Conservation (phyloP, 2,888 invertebrate species). For the Drosophila acutilabella region DNA sequence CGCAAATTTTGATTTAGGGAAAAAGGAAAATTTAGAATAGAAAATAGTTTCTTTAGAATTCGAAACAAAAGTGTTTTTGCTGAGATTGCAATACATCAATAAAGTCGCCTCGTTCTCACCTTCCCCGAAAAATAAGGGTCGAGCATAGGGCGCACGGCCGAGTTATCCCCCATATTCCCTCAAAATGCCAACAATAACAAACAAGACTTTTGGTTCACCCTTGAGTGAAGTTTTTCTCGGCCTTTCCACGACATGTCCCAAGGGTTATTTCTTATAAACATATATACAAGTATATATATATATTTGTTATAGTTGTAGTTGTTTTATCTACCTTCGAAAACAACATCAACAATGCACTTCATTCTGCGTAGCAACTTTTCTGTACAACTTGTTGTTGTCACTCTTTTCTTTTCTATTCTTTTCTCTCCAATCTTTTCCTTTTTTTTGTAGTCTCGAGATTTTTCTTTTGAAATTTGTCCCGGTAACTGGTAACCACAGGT, state of each 20-base stretch:
- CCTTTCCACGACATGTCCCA: slow-evolving; percentile 62
- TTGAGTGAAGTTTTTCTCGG: slow-evolving; percentile 52
- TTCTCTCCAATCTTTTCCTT: slow-evolving; percentile 15
- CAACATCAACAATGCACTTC: slow-evolving; percentile 28
- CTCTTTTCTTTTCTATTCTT: slow-evolving; percentile 27
- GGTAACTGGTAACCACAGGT: slow-evolving; percentile 58
- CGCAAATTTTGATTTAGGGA: slow-evolving; percentile 60
- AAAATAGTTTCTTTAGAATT: slow-evolving; percentile 52
- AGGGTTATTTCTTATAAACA: slow-evolving; percentile 38
- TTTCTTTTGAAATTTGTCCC: slow-evolving; percentile 59
- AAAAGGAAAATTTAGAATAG: slow-evolving; percentile 12
- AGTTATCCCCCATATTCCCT: background rate
- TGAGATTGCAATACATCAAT: slow-evolving; percentile 79
- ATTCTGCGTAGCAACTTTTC: slow-evolving; percentile 68
- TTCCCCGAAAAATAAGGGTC: slow-evolving; percentile 26
- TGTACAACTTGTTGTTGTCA: slow-evolving; percentile 60
- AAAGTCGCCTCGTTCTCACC: slow-evolving; percentile 54
- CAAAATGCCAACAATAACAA: slow-evolving; percentile 52
- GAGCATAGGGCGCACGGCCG: slow-evolving; percentile 19
- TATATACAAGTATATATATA: too few relatives aligned
- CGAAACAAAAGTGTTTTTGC: slow-evolving; percentile 63
- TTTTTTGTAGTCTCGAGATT: slow-evolving; percentile 35
- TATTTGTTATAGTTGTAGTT: slow-evolving; percentile 9
- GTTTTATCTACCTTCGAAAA: slow-evolving; percentile 20
- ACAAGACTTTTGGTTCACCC: slow-evolving; percentile 58